Conservation (phyloP, 2,797 vertebrate species). For the Coluber constrictor region DNA sequence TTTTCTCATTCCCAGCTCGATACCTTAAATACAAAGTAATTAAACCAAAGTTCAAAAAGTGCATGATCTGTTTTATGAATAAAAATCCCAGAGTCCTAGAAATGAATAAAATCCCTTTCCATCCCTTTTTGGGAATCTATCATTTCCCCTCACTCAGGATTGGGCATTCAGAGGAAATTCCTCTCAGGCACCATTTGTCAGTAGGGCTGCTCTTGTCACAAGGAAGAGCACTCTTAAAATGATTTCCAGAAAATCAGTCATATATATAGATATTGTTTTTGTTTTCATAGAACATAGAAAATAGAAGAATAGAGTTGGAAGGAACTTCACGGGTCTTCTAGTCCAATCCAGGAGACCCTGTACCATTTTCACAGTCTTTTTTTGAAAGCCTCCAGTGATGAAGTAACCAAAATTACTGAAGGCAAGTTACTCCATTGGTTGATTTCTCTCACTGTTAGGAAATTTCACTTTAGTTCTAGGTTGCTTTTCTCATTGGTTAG, state of each 20-base stretch:
- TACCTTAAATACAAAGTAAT: not conserved
- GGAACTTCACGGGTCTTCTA: no score
- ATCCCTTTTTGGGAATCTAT: not conserved
- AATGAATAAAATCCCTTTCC: not conserved
- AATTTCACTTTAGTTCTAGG: no score
- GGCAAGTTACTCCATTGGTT: no score
- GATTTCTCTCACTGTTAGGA: no score
- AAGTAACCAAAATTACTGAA: no score
- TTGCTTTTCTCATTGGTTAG: no score
- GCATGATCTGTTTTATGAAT: not conserved
- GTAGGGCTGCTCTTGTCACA: not conserved
- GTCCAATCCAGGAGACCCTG: no score
- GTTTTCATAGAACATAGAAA: no score
- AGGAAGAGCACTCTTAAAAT: not conserved
- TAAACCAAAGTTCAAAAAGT: not conserved
- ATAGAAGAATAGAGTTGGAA: no score
- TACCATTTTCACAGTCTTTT: no score
- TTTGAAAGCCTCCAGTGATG: no score
- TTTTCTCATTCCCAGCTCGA: not conserved
- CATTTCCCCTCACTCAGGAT: not conserved
- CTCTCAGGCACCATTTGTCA: not conserved
- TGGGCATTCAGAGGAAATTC: not conserved
- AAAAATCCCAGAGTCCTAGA: not conserved
- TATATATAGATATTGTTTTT: no score
- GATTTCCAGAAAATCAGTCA: not conserved